phyloP scores from a whole-genome alignment of 1,140 invertebrate species.

The Pogonomyrmex barbatus region DNA sequence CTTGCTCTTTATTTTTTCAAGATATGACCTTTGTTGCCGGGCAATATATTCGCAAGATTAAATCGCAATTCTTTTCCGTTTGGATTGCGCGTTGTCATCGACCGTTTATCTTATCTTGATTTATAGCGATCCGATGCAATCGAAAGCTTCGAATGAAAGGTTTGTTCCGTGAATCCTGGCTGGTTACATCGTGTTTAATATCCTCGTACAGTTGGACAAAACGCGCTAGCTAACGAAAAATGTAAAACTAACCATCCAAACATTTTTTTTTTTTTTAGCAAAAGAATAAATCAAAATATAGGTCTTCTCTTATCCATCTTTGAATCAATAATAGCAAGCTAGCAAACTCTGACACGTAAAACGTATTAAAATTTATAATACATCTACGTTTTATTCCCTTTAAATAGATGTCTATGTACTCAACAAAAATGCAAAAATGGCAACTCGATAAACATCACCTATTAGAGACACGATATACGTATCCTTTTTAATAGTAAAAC shows the following conservation, averaged over 20 bases:
- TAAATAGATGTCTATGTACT: not conserved
- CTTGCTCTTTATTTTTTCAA: constrained; percentile 44
- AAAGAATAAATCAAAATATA: not conserved
- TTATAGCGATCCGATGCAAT: not conserved
- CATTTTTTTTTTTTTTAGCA: not conserved
- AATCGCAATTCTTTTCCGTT: constrained; percentile 46
- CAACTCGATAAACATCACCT: not conserved
- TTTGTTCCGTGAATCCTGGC: not conserved
- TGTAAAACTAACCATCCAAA: constrained; percentile 7
- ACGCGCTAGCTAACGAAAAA: not conserved
- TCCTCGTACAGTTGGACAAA: not conserved
- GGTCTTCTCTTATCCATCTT: not conserved
- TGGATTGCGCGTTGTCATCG: constrained; percentile 44
- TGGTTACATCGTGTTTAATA: constrained; percentile 48
- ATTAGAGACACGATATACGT: not conserved
- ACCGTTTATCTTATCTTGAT: constrained; percentile 55
- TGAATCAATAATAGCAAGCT: not conserved
- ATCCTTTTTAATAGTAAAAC: not conserved
- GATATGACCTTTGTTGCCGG: constrained; percentile 28
- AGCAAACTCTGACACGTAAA: not conserved
- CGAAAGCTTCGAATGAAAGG: constrained; percentile 21
- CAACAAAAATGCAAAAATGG: not conserved
- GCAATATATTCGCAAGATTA: constrained; percentile 40
- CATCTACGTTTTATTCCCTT: not conserved
- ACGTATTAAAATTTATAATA: not conserved